Evolutionary conservation across 2,113 vertebrate species (phyloP), one percentile per base, ranked within the genome.

Genomic region (Syrrhaptes paradoxus): DNA sequence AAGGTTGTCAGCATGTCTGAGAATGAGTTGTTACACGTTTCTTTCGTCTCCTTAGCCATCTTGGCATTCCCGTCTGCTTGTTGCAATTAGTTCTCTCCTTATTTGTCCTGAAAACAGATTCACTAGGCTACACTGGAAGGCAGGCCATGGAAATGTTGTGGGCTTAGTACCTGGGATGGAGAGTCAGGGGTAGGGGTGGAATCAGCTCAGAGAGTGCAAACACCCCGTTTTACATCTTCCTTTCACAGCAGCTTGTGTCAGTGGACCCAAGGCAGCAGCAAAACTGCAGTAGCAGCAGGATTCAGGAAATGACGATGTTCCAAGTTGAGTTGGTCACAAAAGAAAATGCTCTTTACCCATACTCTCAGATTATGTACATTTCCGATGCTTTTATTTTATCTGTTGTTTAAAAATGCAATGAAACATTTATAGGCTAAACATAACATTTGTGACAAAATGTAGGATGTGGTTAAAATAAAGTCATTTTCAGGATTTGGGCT

Each of bases 381-480:
- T 78, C 73, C 66, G 54, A 49, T 77, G 28, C 22, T 87, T 62
- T 80, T 58, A 41, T 61, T 82, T 48, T 45, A 55, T 24, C 43
- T 57, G 18, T 63, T 46, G 20, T 55, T 91, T 81, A 57, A 92
- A 89, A 94, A 67, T 52, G 22, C 65, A 67, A 22, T 38, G 17
- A 57, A 92, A 41, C 22, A 4, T 76, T 62, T 65, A 65, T 73
- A 31, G 45, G 46, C 52, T 68, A 43, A 91, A 65, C 2, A 1
- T 21, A 36, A 14, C 20, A 10, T 48, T 81, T 82, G 49, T 77
- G 45, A 68, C 2, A 6, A 78, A 68, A 65, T 67, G 15, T 63
- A 73, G 75, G 51, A 90, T 77, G 68, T 59, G 63, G 51, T 87
- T 85, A 83, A 92, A 95, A 68, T 55, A 3, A 71, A 78, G 54